These are phyloP conservation scores for Maccullochella peelii DNA, from an alignment of 2,113 vertebrate species.

Conservation along the genomic window DNA sequence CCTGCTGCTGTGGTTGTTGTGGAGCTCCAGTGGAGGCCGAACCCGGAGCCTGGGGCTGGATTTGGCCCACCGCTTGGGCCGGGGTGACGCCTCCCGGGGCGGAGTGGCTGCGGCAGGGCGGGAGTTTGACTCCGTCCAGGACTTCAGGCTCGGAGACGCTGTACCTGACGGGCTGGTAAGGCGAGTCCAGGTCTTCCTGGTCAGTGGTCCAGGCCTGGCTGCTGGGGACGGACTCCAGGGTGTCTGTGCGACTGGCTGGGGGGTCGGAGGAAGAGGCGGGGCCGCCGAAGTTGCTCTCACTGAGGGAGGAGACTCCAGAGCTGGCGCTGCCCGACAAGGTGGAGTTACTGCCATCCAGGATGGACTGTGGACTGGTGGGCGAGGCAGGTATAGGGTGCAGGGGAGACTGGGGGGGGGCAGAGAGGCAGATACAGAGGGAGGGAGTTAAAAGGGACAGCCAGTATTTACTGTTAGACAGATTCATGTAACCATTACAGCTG, in stretches of 20 bases:
- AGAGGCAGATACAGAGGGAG: not conserved
- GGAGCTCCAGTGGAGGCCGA: slow-evolving; percentile 8
- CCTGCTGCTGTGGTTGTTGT: slow-evolving; percentile 44
- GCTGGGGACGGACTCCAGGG: slow-evolving; percentile 91
- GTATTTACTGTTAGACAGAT: not conserved
- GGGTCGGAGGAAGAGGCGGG: slow-evolving; percentile 90
- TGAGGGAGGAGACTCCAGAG: slow-evolving; percentile 95
- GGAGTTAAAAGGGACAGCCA: not conserved
- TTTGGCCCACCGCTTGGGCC: not conserved
- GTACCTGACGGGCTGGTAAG: slow-evolving; percentile 94
- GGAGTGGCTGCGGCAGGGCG: slow-evolving; percentile 93
- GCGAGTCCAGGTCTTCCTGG: slow-evolving; percentile 89
- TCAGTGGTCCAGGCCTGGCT: slow-evolving; percentile 92
- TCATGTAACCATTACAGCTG: not conserved
- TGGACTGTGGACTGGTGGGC: slow-evolving; percentile 95
- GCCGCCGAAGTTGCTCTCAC: slow-evolving; percentile 93
- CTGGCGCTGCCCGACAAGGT: slow-evolving; percentile 96
- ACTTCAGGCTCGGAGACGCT: slow-evolving; percentile 93
- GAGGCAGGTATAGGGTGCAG: slow-evolving; percentile 97
- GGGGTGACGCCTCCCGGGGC: slow-evolving; percentile 89
- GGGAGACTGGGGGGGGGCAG: slow-evolving; percentile 86
- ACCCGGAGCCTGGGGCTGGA: slow-evolving; percentile 37
- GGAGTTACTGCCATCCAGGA: slow-evolving; percentile 96
- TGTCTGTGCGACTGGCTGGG: slow-evolving; percentile 88
- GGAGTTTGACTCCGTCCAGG: slow-evolving; percentile 89